phyloP scores from a whole-genome alignment of 2,113 vertebrate genomes.

The Coreoperca whiteheadi region DNA sequence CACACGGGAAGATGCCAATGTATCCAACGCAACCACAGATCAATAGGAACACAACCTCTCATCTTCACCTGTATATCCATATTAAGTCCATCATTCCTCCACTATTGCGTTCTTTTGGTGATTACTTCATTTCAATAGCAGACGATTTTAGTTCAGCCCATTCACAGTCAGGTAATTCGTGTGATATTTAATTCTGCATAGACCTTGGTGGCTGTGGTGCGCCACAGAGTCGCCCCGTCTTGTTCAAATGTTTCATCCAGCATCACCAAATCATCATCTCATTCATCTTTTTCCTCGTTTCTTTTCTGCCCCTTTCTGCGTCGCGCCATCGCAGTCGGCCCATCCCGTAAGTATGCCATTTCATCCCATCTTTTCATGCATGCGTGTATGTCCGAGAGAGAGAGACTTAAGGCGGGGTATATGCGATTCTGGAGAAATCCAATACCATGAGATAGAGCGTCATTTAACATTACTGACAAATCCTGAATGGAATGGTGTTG shows the following conservation, averaged over 20 bases:
- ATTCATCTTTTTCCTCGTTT: slow-evolving; percentile 64
- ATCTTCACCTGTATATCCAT: slow-evolving; percentile 9
- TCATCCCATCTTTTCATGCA: slow-evolving; percentile 78
- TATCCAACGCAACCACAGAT: slow-evolving; percentile 9
- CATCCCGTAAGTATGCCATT: slow-evolving; percentile 89
- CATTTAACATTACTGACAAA: too few relatives aligned
- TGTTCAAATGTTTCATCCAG: slow-evolving; percentile 27
- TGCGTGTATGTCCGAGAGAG: slow-evolving; percentile 4
- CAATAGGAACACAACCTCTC: slow-evolving; percentile 19
- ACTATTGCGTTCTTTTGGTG: background rate
- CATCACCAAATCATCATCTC: slow-evolving; percentile 59
- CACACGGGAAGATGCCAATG: slow-evolving; percentile 1
- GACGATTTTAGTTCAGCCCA: background rate
- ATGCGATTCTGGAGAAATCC: too few relatives aligned
- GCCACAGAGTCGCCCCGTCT: background rate
- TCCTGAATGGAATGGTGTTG: too few relatives aligned
- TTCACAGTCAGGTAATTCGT: background rate
- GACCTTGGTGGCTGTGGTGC: background rate
- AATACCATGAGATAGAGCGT: too few relatives aligned
- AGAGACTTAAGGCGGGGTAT: too few relatives aligned
- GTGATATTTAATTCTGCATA: background rate
- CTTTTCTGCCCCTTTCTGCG: slow-evolving; percentile 57
- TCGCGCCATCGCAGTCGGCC: slow-evolving; percentile 85
- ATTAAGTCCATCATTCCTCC: slow-evolving; percentile 6
- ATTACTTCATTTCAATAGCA: background rate